These are phyloP conservation scores for Epinotia demarniana DNA, from an alignment of 2,888 invertebrate species.

Conservation along the genomic window DNA sequence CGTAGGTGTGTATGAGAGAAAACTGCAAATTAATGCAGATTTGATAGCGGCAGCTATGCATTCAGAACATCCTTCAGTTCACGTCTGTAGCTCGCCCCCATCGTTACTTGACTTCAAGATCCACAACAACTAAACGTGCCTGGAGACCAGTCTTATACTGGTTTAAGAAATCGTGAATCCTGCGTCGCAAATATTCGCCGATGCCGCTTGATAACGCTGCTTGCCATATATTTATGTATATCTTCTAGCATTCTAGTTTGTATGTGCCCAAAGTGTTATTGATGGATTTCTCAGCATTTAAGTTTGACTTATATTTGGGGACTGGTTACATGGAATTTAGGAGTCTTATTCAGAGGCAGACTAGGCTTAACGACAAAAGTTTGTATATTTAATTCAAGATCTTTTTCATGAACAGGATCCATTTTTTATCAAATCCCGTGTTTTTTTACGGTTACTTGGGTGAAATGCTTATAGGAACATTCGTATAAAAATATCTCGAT, in stretches of 20 bases:
- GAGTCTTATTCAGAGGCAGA: too few species aligned
- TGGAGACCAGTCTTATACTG: background rate
- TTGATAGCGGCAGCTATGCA: constrained; percentile 59
- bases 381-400: too few species aligned
- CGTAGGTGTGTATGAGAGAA: constrained; percentile 70
- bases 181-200: constrained; percentile 63
- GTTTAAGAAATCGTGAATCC: constrained; percentile 45
- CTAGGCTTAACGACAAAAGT: too few species aligned
- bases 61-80: background rate
- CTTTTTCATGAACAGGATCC: too few species aligned
- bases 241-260: constrained; percentile 51
- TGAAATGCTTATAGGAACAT: background rate
- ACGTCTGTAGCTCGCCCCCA: background rate
- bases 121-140: background rate
- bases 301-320: too few species aligned
- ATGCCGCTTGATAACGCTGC: constrained; percentile 59
- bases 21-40: constrained; percentile 81
- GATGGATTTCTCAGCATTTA: background rate
- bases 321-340: too few species aligned
- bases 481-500: background rate
- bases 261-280: background rate
- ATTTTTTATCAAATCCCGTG: too few species aligned
- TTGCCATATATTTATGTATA: constrained; percentile 64
- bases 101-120: background rate
- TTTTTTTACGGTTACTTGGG: background rate